Evolutionary conservation across 2,797 vertebrate species (phyloP), one percentile per base, ranked within the genome.

Genomic region (Rhinoraja longicauda): DNA sequence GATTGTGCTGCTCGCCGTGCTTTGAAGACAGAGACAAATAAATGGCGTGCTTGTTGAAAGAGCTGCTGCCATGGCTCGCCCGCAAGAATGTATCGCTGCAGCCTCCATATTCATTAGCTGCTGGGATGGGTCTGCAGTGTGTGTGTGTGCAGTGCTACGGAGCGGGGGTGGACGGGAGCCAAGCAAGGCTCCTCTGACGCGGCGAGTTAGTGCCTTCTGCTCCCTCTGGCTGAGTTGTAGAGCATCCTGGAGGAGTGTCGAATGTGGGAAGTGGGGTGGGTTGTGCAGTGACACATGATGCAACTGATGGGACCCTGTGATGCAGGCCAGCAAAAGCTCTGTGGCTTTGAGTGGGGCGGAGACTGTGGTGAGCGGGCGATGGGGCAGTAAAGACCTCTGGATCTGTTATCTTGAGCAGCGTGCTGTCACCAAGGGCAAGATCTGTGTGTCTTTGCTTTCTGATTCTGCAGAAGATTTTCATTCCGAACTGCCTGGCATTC

Each of bases 351-450:
- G 94, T 92, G 95, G 94, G 94, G 95, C 12, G 91, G 36, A 2
- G 90, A 94, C 92, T 93, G 92, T 93, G 94, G 94, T 93, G 94
- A 94, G 36, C n/a, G n/a, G n/a, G 98, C 98, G 98, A 96, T 96
- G 95, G 97, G 97, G 94, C 96, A 95, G 95, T 93, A 96, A 88
- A 96, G 96, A 95, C 97, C 96, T 96, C 94, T 96, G 94, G 95
- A 95, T 94, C 96, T 95, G 39, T 0, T 95, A 93, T 93, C 95
- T 95, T 94, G 93, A 0, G 94, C 62, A 4, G 95, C 95, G 95
- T 94, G 95, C 96, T 29, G 94, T 95, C 95, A 94, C 94, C 95
- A 94, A 95, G 95, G 96, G 94, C 92, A 95, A 93, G 95, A 94
- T 96, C 97, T 96, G 96, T 97, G 96, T 94, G 95, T 95, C 93